Conservation (phyloP, 2,797 vertebrate species). For the Anableps anableps region DNA sequence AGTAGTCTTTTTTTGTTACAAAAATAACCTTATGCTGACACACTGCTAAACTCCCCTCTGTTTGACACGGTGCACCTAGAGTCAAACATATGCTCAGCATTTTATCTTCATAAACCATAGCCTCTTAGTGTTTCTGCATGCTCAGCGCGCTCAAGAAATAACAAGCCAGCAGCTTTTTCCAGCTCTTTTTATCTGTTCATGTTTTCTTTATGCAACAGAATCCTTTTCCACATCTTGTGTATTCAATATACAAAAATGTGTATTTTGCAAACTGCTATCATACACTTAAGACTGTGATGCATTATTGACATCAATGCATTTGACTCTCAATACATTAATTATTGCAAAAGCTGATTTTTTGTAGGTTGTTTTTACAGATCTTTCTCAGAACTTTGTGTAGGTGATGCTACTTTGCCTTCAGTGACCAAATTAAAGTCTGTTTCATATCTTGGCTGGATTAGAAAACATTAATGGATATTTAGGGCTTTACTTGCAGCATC, state of each 20-base stretch:
- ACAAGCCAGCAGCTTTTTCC: conserved; percentile 42
- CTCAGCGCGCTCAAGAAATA: conserved; percentile 52
- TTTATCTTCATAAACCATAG: conserved; percentile 27
- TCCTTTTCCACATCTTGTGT: conserved; percentile 6
- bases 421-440: background rate
- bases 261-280: conserved; percentile 55
- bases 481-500: background rate
- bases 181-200: conserved; percentile 40
- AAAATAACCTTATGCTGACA: conserved; percentile 4
- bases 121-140: conserved; percentile 35
- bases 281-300: conserved; percentile 26
- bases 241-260: conserved; percentile 59
- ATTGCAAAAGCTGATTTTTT: conserved; percentile 12
- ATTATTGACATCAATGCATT: conserved; percentile 68
- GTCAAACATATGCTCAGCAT: conserved; percentile 20
- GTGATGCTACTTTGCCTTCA: background rate
- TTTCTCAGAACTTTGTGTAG: no score
- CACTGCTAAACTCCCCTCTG: background rate
- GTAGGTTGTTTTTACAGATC: background rate
- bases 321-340: conserved; percentile 43
- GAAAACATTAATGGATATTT: conserved; percentile 17
- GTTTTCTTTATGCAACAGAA: conserved; percentile 44
- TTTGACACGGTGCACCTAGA: background rate
- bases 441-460: conserved; percentile 8
- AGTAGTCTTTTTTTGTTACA: conserved; percentile 9